Conservation (phyloP, 1,140 invertebrate species). For the Bombus cullumanus region DNA sequence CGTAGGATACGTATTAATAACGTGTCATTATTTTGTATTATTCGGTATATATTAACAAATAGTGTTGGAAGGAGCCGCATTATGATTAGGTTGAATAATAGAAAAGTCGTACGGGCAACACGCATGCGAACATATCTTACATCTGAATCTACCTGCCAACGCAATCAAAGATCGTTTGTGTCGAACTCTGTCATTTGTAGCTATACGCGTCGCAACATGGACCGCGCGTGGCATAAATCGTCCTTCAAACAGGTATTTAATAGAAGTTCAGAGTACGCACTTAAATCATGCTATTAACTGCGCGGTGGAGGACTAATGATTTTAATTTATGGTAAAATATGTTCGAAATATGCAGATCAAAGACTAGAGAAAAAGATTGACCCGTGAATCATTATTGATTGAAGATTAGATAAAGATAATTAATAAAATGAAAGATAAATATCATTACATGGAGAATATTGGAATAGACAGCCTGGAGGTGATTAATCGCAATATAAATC, state of each 20-base stretch:
- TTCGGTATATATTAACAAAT: slow-evolving; percentile 4
- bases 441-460: neutral
- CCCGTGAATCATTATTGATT: neutral
- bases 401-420: neutral
- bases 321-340: slow-evolving; percentile 8
- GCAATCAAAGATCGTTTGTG: slow-evolving; percentile 40
- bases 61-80: neutral
- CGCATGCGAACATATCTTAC: neutral
- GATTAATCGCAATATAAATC: neutral
- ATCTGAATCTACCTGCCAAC: slow-evolving; percentile 26
- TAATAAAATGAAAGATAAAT: neutral
- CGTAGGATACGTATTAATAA: neutral
- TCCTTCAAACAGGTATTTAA: slow-evolving; percentile 17
- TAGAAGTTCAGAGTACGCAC: slow-evolving; percentile 20
- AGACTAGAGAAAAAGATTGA: neutral
- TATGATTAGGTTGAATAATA: slow-evolving; percentile 15
- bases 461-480: neutral
- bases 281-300: slow-evolving; percentile 40
- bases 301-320: neutral
- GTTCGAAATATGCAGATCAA: neutral
- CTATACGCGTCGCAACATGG: slow-evolving; percentile 14
- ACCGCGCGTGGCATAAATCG: slow-evolving; percentile 34
- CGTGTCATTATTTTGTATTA: slow-evolving; percentile 23
- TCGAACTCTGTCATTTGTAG: slow-evolving; percentile 41
- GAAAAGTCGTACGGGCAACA: slow-evolving; percentile 17